phyloP scores from a whole-genome alignment of 2,113 vertebrate genomes.

The Limanda limanda region DNA sequence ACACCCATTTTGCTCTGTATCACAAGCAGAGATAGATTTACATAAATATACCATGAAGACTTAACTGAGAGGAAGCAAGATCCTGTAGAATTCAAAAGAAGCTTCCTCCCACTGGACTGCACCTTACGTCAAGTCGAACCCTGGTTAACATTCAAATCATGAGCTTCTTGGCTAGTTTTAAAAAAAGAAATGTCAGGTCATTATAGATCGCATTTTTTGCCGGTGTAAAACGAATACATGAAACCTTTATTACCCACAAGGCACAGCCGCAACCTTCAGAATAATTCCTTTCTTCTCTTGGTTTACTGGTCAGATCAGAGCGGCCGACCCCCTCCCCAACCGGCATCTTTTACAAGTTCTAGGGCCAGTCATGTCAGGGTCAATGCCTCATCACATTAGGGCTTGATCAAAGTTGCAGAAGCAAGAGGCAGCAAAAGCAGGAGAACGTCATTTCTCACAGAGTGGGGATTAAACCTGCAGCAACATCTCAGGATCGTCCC shows the following conservation, averaged over 20 bases:
- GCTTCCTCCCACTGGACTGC: conserved; percentile 55
- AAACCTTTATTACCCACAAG: conserved; percentile 88
- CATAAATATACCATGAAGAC: conserved; percentile 50
- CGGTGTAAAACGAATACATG: conserved; percentile 85
- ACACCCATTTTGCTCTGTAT: conserved; percentile 25
- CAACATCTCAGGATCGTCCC: conserved; percentile 69
- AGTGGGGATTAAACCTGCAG: conserved; percentile 76
- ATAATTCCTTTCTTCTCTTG: conserved; percentile 77
- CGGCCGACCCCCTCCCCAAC: neutral
- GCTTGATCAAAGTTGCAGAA: conserved; percentile 81
- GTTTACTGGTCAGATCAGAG: conserved; percentile 77
- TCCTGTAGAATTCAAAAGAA: conserved; percentile 68
- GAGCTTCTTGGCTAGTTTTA: conserved; percentile 78
- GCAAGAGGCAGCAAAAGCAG: conserved; percentile 59
- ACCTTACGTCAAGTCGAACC: conserved; percentile 64
- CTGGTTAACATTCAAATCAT: conserved; percentile 84
- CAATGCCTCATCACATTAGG: conserved; percentile 80
- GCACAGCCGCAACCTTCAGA: conserved; percentile 74
- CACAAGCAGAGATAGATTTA: conserved; percentile 28
- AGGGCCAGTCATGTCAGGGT: conserved; percentile 81
- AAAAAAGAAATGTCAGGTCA: conserved; percentile 85
- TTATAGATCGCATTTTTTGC: conserved; percentile 85
- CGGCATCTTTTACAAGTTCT: conserved; percentile 72
- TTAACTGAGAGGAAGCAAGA: conserved; percentile 35
- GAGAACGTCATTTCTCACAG: conserved; percentile 75